Base-by-base conservation (phyloP, 2,113 vertebrate genomes). In the Acinonyx jubatus region DNA sequence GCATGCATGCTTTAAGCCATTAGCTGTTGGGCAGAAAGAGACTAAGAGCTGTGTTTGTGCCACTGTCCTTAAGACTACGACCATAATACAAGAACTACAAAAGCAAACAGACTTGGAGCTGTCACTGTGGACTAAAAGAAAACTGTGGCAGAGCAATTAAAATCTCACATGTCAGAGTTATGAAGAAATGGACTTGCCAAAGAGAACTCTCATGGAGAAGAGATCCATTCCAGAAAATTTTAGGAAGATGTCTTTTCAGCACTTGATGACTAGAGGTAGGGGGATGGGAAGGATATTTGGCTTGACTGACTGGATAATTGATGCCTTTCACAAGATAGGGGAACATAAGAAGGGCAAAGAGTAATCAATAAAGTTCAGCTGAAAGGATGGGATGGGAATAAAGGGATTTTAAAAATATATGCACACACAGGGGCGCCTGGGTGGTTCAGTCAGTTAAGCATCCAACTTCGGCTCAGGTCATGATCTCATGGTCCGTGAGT, bases 81-180 rank as follows among this genome's bases (percentile, higher is more conserved):
- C 27, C 74, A 78, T 31, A 18, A 48, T 31, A 78, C 41, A 31
- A 45, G 23, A 48, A 48, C 74, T 76, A 45, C 25, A 76, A 78
- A 76, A 48, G 27, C 74, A 78, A 48, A 29, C 41, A 48, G 74
- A 78, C 27, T 15, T 48, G 27, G 27, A 99, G 99, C 88, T 96
- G 25, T 98, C 94, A 5, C 98, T 99, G 38, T 95, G 99, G 92
- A 99, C 99, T 1, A 98, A 99, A 99, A 99, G 94, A 97, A 97
- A 96, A 89, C 48, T 95, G 99, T 99, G 2, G 96, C 98, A 83
- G 98, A 98, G 14, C 96, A 97, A 87, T 94, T 99, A 92, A 98
- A 98, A 86, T 90, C 90, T 91, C 86, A 94, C 69, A 66, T 80
- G 69, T 87, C 87, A 91, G 83, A 96, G 31, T 85, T 71, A 25